These are phyloP conservation scores for Anolis sagrei DNA, from an alignment of 2,113 vertebrate species.

Conservation along the genomic window DNA sequence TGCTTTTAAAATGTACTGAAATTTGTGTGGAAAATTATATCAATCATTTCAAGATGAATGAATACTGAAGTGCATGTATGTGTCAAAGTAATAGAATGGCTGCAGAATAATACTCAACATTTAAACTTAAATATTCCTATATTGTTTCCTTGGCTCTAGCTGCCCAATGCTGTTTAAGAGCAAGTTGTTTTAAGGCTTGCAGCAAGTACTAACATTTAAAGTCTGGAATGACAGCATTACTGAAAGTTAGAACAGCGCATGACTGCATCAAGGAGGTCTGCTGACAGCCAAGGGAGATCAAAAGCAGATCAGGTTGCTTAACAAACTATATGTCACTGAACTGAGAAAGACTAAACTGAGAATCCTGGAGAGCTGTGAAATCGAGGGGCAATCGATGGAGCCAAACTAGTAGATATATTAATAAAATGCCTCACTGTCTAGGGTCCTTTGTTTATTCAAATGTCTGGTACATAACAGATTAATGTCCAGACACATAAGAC, in stretches of 20 bases:
- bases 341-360: conserved; percentile 57
- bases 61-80: not conserved
- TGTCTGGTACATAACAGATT: conserved; percentile 6
- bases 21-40: not conserved
- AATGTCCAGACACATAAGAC: not conserved
- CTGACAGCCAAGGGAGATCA: conserved; percentile 75
- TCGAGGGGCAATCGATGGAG: conserved; percentile 58
- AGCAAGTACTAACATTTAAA: conserved; percentile 70
- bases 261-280: conserved; percentile 61
- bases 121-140: conserved; percentile 25
- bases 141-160: conserved; percentile 51
- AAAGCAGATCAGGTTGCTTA: conserved; percentile 77
- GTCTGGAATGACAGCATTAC: conserved; percentile 59
- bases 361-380: conserved; percentile 65
- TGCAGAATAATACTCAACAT: not conserved
- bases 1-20: not conserved
- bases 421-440: conserved; percentile 50
- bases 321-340: conserved; percentile 64
- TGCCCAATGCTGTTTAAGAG: conserved; percentile 51
- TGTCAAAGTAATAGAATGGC: not conserved
- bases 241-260: conserved; percentile 64
- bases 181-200: conserved; percentile 72
- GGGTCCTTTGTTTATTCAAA: conserved; percentile 31
- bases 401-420: conserved; percentile 48
- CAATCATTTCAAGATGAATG: not conserved